phyloP scores from a whole-genome alignment of 2,888 invertebrate species.

The Saturnia pavonia region DNA sequence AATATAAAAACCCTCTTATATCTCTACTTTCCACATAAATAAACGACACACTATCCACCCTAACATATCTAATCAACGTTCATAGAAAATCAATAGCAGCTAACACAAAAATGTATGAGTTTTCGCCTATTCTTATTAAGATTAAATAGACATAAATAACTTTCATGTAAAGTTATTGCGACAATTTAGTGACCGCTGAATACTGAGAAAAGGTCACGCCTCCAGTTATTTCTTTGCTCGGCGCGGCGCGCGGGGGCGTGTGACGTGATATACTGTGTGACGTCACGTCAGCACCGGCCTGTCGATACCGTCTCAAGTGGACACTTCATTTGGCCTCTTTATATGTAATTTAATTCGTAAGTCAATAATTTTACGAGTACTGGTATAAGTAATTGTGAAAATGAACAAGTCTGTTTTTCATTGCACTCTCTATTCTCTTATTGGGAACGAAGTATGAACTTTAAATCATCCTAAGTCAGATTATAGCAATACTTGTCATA shows the following conservation, averaged over 20 bases:
- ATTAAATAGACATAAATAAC: constrained; percentile 37
- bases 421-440: background rate
- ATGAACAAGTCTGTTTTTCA: background rate
- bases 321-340: constrained; percentile 15
- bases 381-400: background rate
- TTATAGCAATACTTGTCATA: background rate
- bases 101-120: constrained; percentile 37
- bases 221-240: constrained; percentile 32
- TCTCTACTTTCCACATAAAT: background rate
- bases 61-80: constrained; percentile 34
- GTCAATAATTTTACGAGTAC: constrained; percentile 1
- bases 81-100: constrained; percentile 39
- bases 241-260: constrained; percentile 20
- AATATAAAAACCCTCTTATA: constrained; percentile 7
- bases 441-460: background rate
- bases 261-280: constrained; percentile 25
- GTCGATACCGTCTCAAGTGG: constrained; percentile 15
- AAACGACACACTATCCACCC: constrained; percentile 9
- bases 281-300: constrained; percentile 16
- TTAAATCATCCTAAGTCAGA: background rate
- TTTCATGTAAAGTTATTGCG: constrained; percentile 34
- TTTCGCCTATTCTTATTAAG: constrained; percentile 41
- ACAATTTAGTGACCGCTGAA: constrained; percentile 42
- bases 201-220: constrained; percentile 36
- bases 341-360: background rate